Evolutionary conservation across 2,797 vertebrate genomes (phyloP).

Genomic region (Neopelma chrysocephalum): DNA sequence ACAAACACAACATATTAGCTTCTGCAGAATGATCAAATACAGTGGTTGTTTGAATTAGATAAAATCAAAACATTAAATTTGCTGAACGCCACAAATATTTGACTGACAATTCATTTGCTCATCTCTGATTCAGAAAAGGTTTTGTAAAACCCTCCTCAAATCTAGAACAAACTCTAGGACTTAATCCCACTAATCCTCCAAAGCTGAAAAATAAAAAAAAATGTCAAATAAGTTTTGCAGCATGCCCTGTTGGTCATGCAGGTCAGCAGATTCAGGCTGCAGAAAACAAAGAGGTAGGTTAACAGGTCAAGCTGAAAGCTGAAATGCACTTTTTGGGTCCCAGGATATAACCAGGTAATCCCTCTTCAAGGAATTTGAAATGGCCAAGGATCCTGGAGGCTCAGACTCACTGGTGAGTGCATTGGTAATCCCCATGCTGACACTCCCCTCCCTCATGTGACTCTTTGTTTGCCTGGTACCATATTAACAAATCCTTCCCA

Average conservation of each 20-base stretch:
- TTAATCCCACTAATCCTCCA: slow-evolving; percentile 30
- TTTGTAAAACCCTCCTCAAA: slow-evolving; percentile 17
- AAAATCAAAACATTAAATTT: slow-evolving; percentile 37
- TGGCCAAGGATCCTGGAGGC: too few relatives aligned
- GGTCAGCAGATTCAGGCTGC: neutral
- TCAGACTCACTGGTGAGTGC: neutral
- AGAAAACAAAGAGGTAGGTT: neutral
- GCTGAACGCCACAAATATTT: slow-evolving; percentile 37
- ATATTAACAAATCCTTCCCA: neutral
- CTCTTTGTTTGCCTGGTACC: neutral
- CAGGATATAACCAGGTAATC: neutral
- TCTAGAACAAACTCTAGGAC: slow-evolving; percentile 8
- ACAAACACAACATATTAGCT: slow-evolving; percentile 1
- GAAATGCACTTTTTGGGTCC: neutral
- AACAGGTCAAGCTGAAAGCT: neutral
- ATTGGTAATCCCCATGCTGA: neutral
- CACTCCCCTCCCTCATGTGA: accelerated
- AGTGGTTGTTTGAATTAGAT: slow-evolving; percentile 26
- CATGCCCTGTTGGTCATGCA: neutral
- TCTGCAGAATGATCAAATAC: slow-evolving; percentile 25
- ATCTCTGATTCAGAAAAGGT: neutral
- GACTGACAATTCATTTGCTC: slow-evolving; percentile 30
- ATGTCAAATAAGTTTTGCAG: neutral
- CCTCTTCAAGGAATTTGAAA: neutral
- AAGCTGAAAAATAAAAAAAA: neutral